A percentile compares a stretch with the other conserved stretches of the same genome.
phyloP scores from a whole-genome alignment of 2,888 invertebrate genomes.

The Melipona bicolor region DNA sequence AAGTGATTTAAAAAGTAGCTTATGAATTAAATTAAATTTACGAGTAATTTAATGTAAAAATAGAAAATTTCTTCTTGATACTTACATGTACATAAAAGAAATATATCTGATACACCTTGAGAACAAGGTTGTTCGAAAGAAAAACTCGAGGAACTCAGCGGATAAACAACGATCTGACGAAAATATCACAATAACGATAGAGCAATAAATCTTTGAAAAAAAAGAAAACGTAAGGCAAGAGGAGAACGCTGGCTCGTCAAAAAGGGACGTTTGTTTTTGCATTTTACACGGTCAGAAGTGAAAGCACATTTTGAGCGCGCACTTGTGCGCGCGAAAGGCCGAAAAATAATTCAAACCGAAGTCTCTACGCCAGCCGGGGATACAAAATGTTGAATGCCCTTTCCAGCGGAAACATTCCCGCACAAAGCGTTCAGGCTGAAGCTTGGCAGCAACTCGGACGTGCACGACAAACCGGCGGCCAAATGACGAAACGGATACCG shows the following conservation, averaged over 20 bases:
- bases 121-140: background rate
- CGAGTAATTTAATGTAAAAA: background rate
- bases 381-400: slow-evolving; percentile 45
- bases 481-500: slow-evolving; percentile 35
- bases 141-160: background rate
- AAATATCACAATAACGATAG: background rate
- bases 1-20: too few species aligned
- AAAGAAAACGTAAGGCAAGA: background rate
- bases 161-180: background rate
- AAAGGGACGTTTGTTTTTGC: slow-evolving; percentile 12
- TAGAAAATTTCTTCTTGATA: background rate
- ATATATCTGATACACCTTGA: background rate
- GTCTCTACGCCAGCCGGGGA: slow-evolving; percentile 37
- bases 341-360: slow-evolving; percentile 39
- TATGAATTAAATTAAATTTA: background rate
- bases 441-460: slow-evolving; percentile 12
- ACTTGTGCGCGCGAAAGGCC: slow-evolving; percentile 42
- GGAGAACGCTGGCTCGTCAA: slow-evolving; percentile 4
- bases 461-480: slow-evolving; percentile 22
- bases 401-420: slow-evolving; percentile 33
- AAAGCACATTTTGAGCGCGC: slow-evolving; percentile 36
- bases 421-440: slow-evolving; percentile 28
- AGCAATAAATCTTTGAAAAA: slow-evolving; percentile 22
- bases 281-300: slow-evolving; percentile 30
- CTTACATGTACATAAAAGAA: background rate